Evolutionary conservation across 2,797 vertebrate species (phyloP), one percentile per base, ranked within the genome.

Genomic region (Premnoplex brunnescens): DNA sequence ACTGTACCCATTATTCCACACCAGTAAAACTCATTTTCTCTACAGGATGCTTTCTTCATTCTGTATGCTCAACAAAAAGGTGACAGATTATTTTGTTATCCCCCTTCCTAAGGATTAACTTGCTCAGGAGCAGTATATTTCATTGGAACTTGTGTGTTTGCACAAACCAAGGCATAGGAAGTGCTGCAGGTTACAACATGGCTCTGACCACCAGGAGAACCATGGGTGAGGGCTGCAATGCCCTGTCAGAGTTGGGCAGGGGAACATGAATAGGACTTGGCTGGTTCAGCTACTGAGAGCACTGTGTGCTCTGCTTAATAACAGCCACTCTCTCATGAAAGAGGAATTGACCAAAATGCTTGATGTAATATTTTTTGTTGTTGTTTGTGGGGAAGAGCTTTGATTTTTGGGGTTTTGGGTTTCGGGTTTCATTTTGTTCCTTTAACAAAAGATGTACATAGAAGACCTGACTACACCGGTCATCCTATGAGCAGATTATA

Each of bases 171-270:
- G 27, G 39, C 11, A 23, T 15, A 14, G 60, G 41, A 34, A 46
- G 37, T 28, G n/a, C 18, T 77, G 89, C 52, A 48, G 16, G n/a
- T n/a, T 27, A 23, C 7, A n/a, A 48, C n/a, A 43, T 8, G 32
- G 27, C 66, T 59, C 27, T 24, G 72, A 41, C 6, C 41, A 41
- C 52, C 8, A 30, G 24, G 43, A 44, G 49, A 49, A 10, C 20
- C 1, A 2, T 4, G 1, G 19, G 11, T 1, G 30, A 60, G 24
- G 37, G n/a, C 36, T 69, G 46, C 1, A 5, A 18, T 46, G 30
- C 2, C 1, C 43, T 43, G 23, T 32, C 48, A 23, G 43, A 39
- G 28, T 12, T 23, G 12, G 27, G 32, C n/a, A 20, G n/a, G 46
- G 36, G 28, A 43, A 5, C 41, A 14, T 4, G 30, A 30, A 16